These are phyloP conservation scores for Karalla daura DNA, from an alignment of 2,797 vertebrate species.

Conservation along the genomic window DNA sequence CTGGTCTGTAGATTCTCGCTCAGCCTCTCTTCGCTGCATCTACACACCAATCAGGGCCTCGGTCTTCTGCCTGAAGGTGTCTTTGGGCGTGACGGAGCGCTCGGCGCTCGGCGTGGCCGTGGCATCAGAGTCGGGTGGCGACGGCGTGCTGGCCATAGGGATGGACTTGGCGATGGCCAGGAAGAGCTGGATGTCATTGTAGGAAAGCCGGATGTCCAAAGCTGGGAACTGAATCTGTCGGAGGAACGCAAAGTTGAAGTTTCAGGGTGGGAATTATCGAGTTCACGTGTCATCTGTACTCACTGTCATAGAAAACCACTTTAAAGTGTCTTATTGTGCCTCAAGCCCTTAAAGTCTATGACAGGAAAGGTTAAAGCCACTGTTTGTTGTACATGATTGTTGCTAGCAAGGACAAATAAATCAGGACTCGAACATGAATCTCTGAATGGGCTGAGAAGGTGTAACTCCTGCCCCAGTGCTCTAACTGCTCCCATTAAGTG, in stretches of 20 bases:
- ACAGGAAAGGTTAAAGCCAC: too few species aligned
- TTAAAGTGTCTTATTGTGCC: too few species aligned
- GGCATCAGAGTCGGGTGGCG: slow-evolving; percentile 37
- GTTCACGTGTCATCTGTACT: background rate
- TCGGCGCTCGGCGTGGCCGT: slow-evolving; percentile 46
- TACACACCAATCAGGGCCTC: slow-evolving; percentile 89
- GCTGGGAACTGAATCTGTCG: slow-evolving; percentile 94
- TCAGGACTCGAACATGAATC: too few species aligned
- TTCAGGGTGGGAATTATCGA: background rate
- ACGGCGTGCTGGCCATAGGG: slow-evolving; percentile 76
- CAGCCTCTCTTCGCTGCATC: background rate
- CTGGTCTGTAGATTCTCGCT: too few species aligned
- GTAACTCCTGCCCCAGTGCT: too few species aligned
- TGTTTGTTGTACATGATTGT: too few species aligned
- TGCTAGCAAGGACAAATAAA: too few species aligned
- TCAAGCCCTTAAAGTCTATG: too few species aligned
- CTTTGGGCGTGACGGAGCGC: slow-evolving; percentile 57
- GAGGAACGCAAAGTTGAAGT: slow-evolving; percentile 8
- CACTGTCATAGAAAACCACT: too few species aligned
- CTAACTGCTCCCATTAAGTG: too few species aligned
- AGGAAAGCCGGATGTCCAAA: slow-evolving; percentile 95
- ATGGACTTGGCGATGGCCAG: slow-evolving; percentile 95
- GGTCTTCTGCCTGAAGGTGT: slow-evolving; percentile 78
- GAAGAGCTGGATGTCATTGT: slow-evolving; percentile 97
- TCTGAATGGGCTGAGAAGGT: too few species aligned